Evolutionary conservation across 2,113 vertebrate genomes (phyloP).

Genomic region (Hyaena hyaena): DNA sequence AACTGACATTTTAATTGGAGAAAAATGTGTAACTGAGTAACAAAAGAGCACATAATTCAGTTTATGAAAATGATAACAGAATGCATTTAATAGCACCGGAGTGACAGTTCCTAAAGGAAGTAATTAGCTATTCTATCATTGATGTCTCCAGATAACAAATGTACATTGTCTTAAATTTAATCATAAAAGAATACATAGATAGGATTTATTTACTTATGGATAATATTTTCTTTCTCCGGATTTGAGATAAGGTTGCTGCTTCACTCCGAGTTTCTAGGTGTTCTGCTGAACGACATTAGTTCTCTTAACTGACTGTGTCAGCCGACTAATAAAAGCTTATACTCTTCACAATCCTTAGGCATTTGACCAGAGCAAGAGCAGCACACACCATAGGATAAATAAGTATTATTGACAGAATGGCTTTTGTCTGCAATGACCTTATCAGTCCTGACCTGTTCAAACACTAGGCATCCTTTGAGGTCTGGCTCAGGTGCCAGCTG

Average conservation of each 20-base stretch:
- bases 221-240: conserved; percentile 24
- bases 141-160: conserved; percentile 63
- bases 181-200: conserved; percentile 53
- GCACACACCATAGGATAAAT: neutral
- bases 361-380: neutral
- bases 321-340: neutral
- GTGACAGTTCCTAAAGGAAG: conserved; percentile 55
- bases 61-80: conserved; percentile 56
- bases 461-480: neutral
- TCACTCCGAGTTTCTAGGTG: conserved; percentile 67
- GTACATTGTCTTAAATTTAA: conserved; percentile 61
- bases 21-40: conserved; percentile 25
- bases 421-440: neutral
- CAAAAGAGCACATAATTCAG: conserved; percentile 37
- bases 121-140: conserved; percentile 61
- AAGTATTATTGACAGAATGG: neutral
- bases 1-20: conserved; percentile 20
- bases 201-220: conserved; percentile 41
- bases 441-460: neutral
- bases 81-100: conserved; percentile 53
- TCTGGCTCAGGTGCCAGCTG: neutral
- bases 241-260: conserved; percentile 69
- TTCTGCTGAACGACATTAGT: conserved; percentile 67
- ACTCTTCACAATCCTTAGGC: conserved; percentile 47
- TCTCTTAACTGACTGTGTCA: conserved; percentile 44